These are phyloP conservation scores for Dolichallabes microphthalmus DNA, from an alignment of 2,113 vertebrate species.

Conservation along the genomic window DNA sequence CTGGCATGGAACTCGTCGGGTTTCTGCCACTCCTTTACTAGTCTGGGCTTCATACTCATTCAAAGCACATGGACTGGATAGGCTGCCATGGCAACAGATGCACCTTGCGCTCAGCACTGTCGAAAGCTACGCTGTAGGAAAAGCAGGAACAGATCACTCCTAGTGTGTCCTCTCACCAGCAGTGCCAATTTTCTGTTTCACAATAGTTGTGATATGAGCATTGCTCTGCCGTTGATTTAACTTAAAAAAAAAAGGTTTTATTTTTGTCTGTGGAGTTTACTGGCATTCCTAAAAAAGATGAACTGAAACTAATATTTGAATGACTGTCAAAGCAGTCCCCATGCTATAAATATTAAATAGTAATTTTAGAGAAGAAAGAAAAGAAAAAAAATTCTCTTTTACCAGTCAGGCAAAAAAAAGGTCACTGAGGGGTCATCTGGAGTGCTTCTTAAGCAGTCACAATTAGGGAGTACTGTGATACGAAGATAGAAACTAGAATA, in stretches of 20 bases:
- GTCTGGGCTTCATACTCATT: slow-evolving; percentile 67
- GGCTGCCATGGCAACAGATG: slow-evolving; percentile 77
- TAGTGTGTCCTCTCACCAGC: slow-evolving; percentile 23
- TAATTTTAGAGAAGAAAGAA: background rate
- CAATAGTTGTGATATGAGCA: background rate
- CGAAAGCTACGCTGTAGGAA: slow-evolving; percentile 58
- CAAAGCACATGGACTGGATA: slow-evolving; percentile 66
- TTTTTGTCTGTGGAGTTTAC: background rate
- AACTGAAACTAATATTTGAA: background rate
- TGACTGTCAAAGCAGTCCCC: background rate
- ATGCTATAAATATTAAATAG: background rate
- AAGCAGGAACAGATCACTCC: slow-evolving; percentile 26
- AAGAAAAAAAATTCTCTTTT: background rate
- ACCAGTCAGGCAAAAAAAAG: background rate
- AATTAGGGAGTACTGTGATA: background rate
- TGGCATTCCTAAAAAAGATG: background rate
- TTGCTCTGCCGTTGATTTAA: background rate
- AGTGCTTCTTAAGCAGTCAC: slow-evolving; percentile 7
- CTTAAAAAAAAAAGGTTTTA: background rate
- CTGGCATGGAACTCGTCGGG: slow-evolving; percentile 26
- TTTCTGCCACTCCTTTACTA: slow-evolving; percentile 52
- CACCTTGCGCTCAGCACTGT: slow-evolving; percentile 66
- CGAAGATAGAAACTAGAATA: slow-evolving; percentile 33
- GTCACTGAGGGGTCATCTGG: background rate
- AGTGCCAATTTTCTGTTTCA: background rate